phyloP scores from a whole-genome alignment of 2,113 vertebrate species.

The Natator depressus region DNA sequence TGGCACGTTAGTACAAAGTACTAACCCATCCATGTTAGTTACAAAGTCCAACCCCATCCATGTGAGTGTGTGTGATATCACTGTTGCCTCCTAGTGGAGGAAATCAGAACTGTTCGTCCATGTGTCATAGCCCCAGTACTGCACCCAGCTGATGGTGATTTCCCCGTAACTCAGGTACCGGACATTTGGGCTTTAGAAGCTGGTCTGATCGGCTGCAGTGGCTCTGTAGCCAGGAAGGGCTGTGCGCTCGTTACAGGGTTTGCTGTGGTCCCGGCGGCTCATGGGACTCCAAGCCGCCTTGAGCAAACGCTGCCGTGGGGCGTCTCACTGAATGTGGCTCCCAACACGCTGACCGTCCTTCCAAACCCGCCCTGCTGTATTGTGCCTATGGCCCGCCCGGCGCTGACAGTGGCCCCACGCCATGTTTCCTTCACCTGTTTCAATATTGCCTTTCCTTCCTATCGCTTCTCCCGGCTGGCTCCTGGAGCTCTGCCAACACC shows the following conservation, averaged over 20 bases:
- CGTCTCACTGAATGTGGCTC: neutral
- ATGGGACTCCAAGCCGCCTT: neutral
- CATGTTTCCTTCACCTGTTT: neutral
- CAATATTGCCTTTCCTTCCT: neutral
- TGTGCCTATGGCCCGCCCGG: neutral
- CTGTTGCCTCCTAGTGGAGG: neutral
- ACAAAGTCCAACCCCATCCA: too few relatives aligned
- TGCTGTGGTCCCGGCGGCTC: neutral
- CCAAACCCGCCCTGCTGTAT: neutral
- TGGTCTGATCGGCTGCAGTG: neutral
- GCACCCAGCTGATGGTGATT: neutral
- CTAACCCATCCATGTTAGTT: neutral
- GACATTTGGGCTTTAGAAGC: neutral
- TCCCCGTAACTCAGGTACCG: neutral
- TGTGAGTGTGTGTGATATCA: neutral
- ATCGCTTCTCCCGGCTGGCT: neutral
- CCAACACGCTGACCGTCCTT: neutral
- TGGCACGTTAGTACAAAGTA: neutral
- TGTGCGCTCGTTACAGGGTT: neutral
- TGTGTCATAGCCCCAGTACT: neutral
- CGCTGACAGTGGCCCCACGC: neutral
- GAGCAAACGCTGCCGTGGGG: neutral
- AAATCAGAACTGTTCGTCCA: neutral
- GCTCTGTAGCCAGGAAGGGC: neutral
- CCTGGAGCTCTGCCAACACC: too few relatives aligned